Evolutionary conservation across 1,140 invertebrate genomes (phyloP).

Genomic region (Steinernema khuongi): DNA sequence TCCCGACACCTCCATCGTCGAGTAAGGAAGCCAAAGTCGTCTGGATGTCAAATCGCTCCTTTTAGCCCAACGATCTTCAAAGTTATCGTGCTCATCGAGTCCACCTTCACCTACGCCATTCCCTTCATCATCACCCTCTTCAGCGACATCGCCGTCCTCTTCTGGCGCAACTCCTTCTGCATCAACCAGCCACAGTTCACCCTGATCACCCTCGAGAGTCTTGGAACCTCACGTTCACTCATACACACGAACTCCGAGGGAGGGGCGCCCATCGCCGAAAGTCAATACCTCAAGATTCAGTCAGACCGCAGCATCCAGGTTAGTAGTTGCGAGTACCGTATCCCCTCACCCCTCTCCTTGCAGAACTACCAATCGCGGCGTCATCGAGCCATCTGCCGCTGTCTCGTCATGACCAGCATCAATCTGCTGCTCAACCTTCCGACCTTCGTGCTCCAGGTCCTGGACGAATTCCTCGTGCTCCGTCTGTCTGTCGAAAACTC

Average conservation of each 20-base stretch:
- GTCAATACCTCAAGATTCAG: conserved; percentile 28
- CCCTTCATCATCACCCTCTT: conserved; percentile 29
- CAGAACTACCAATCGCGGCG: conserved; percentile 5
- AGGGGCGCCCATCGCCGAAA: conserved; percentile 11
- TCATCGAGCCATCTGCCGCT: conserved; percentile 26
- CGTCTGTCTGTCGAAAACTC: conserved; percentile 1
- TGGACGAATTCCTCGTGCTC: conserved; percentile 24
- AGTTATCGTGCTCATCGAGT: conserved; percentile 25
- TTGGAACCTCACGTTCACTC: conserved; percentile 9
- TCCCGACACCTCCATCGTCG: neutral
- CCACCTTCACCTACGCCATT: conserved; percentile 26
- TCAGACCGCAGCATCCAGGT: conserved; percentile 27
- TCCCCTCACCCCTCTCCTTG: neutral
- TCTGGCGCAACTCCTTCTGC: conserved; percentile 23
- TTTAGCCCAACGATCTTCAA: conserved; percentile 19
- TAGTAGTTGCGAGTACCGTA: neutral
- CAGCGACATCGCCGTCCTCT: conserved; percentile 23
- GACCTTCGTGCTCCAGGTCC: conserved; percentile 26
- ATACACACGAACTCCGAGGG: neutral
- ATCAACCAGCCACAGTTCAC: conserved; percentile 27
- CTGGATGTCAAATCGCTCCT: conserved; percentile 13
- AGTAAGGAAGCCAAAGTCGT: conserved; percentile 8
- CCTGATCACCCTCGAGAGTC: conserved; percentile 25
- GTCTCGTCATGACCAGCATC: conserved; percentile 30
- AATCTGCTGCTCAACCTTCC: conserved; percentile 28